Percentiles rank a stretch among this genome's conserved stretches.
phyloP scores from a whole-genome alignment of 2,888 invertebrate species.

The Epinotia demarniana region DNA sequence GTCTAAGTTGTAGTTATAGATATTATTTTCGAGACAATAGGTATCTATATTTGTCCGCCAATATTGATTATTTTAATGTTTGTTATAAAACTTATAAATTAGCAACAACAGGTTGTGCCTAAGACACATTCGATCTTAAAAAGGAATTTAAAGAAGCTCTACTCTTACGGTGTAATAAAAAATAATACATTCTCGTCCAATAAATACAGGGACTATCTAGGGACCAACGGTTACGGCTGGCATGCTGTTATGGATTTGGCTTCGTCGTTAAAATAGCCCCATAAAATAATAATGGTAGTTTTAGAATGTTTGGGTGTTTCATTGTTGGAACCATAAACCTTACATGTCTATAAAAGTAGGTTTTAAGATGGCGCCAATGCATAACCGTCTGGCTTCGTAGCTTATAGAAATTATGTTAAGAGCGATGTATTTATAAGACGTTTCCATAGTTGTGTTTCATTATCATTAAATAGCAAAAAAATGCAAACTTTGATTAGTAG shows the following conservation, averaged over 20 bases:
- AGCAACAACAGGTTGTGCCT: not conserved
- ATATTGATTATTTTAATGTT: not conserved
- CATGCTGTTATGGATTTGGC: constrained; percentile 46
- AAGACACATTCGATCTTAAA: not conserved
- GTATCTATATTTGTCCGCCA: not conserved
- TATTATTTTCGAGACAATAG: not conserved
- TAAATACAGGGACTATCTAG: constrained; percentile 20
- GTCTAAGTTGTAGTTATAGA: no score
- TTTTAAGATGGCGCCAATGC: constrained; percentile 42
- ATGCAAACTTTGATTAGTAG: no score
- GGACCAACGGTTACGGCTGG: constrained; percentile 29
- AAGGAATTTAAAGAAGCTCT: not conserved
- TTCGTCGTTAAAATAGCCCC: constrained; percentile 55
- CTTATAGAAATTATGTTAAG: constrained; percentile 23
- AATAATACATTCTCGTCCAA: constrained; percentile 14
- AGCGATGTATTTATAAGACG: not conserved
- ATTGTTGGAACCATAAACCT: constrained; percentile 41
- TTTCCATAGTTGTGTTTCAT: not conserved
- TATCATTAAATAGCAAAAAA: not conserved
- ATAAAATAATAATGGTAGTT: constrained; percentile 46
- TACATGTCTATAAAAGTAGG: constrained; percentile 37
- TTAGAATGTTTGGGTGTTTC: constrained; percentile 42
- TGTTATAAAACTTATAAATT: not conserved
- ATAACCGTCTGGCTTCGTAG: constrained; percentile 9
- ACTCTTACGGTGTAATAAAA: not conserved